These are phyloP conservation scores for Myzus persicae DNA, from an alignment of 1,140 invertebrate species.

Conservation along the genomic window DNA sequence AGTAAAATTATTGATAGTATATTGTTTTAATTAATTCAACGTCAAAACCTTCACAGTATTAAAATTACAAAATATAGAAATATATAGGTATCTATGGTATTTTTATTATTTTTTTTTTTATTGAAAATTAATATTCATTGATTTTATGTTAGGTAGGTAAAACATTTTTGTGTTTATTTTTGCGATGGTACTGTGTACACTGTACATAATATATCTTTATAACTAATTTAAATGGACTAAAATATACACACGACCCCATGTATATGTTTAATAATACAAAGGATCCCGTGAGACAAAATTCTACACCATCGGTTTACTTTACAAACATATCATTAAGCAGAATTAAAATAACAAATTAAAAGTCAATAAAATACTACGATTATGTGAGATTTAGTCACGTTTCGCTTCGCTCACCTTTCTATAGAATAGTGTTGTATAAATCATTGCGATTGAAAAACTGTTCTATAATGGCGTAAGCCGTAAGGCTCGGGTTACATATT, in stretches of 20 bases:
- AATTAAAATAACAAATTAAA: neutral
- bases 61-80: neutral
- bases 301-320: neutral
- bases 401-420: neutral
- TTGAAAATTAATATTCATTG: conserved; percentile 9
- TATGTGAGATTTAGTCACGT: neutral
- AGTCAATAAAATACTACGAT: neutral
- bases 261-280: conserved; percentile 1
- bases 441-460: neutral
- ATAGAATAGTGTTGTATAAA: conserved; percentile 2
- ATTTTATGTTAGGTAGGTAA: neutral
- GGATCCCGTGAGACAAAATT: neutral
- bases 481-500: neutral
- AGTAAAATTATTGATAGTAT: neutral
- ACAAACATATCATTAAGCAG: neutral
- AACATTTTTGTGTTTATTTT: neutral
- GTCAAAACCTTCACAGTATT: neutral
- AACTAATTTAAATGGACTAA: neutral
- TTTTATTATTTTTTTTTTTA: conserved; percentile 4
- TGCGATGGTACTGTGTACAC: neutral
- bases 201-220: conserved; percentile 11
- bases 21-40: conserved; percentile 16
- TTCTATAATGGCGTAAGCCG: neutral
- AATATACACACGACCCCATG: neutral
- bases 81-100: neutral